Evolutionary conservation across 2,888 invertebrate genomes (phyloP), one percentile per base, ranked within the genome.

Genomic region (Bedellia somnulentella): DNA sequence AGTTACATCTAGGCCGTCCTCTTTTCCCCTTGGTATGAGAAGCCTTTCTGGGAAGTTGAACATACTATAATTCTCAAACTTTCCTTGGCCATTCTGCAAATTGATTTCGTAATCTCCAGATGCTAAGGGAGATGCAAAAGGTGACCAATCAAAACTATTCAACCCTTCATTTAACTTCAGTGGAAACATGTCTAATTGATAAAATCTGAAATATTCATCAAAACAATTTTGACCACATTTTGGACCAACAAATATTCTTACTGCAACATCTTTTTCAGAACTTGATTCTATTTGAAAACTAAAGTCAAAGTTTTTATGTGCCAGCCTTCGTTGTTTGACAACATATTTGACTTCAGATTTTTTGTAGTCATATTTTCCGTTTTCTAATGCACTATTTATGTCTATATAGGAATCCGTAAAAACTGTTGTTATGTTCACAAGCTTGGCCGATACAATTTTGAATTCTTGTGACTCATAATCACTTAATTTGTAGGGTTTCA

Each of bases 231-330:
- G 35, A 4, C 34, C 27, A 38, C 71, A 73, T n/a, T 40, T 44
- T 18, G 73, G 73, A 6, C 71, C 73, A 13, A 75, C 40, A 38
- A 61, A 75, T 17, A 73, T 35, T 39, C 70, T 57, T 1, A 70
- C 46, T 9, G 59, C 39, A 6, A 45, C 51, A 26, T 52, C 44
- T 35, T 44, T 47, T 3, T 45, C 39, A 1, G 29, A 30, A n/a
- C 41, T 46, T 4, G 70, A 58, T 29, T 54, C 39, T 3, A 71
- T 47, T 10, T 49, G 52, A 30, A 73, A 58, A 30, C 57, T 49
- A 1, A 71, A 44, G 8, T 40, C 44, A 35, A 70, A 59, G 5
- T 56, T 52, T 17, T 47, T 38, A 40, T 64, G 57, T 25, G 49
- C 53, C 1, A 75, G 39, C 38, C 70, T 56, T 38, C 54, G 64